Evolutionary conservation across 92 coral and sea anemone species (phyloP).

Genomic region (Diadumene lineata): DNA sequence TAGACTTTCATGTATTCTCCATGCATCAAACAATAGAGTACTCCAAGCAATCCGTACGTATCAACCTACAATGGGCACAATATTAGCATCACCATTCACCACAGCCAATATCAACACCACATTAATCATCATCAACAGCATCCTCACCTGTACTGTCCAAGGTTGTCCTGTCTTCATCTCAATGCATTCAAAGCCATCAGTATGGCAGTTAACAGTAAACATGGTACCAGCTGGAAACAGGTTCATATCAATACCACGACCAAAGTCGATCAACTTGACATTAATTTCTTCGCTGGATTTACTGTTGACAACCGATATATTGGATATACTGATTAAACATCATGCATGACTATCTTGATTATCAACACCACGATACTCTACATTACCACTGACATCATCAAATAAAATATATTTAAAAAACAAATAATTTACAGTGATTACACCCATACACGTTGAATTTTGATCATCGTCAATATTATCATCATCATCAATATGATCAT

Average conservation of each 20-base stretch:
- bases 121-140: background rate
- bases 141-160: constrained; percentile 90
- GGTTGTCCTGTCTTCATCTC: constrained; percentile 92
- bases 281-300: constrained; percentile 27
- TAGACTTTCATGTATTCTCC: constrained; percentile 93
- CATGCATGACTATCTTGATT: too few species aligned
- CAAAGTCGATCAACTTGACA: constrained; percentile 83
- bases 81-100: background rate
- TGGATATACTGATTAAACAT: too few species aligned
- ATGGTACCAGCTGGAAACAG: constrained; percentile 89
- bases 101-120: background rate
- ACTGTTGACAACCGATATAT: background rate
- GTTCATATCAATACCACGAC: constrained; percentile 85
- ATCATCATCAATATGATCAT: too few species aligned
- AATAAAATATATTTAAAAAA: too few species aligned
- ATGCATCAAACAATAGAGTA: constrained; percentile 73
- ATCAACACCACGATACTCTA: too few species aligned
- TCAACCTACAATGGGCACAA: constrained; percentile 59
- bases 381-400: too few species aligned
- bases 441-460: too few species aligned
- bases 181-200: constrained; percentile 90
- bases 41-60: constrained; percentile 84
- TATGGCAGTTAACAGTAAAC: constrained; percentile 76
- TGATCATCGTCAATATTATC: too few species aligned
- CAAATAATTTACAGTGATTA: too few species aligned